Percentiles rank a stretch among this genome's conserved stretches.
phyloP scores from a whole-genome alignment of 2,888 invertebrate species.

The Pandemis cinnamomeana region DNA sequence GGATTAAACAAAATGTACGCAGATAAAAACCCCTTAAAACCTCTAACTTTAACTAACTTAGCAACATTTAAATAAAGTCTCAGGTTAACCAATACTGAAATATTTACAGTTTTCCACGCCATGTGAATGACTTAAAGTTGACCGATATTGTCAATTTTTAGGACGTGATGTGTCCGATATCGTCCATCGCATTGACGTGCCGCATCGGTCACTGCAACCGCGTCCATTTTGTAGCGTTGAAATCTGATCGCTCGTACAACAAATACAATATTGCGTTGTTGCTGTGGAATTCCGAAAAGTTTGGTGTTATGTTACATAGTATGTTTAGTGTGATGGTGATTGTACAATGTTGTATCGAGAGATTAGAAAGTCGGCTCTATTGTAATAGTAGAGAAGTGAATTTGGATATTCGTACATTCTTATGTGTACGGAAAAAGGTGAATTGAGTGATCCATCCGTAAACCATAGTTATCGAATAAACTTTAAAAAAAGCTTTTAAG shows the following conservation, averaged over 20 bases:
- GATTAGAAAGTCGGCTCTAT: background rate
- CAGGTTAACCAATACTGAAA: background rate
- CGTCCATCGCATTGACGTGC: constrained; percentile 37
- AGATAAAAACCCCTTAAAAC: too few relatives aligned
- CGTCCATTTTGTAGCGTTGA: constrained; percentile 9
- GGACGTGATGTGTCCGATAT: constrained; percentile 10
- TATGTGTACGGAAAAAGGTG: background rate
- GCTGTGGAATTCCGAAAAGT: constrained; percentile 26
- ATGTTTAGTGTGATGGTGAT: background rate
- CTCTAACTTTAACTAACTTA: too few relatives aligned
- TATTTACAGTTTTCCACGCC: background rate
- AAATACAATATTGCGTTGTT: constrained; percentile 21
- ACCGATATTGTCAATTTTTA: background rate
- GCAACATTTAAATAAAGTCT: too few relatives aligned
- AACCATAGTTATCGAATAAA: background rate
- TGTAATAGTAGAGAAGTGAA: background rate
- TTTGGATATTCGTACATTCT: background rate
- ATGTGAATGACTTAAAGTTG: background rate
- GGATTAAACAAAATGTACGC: too few relatives aligned
- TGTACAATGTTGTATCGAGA: background rate
- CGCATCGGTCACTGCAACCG: constrained; percentile 46
- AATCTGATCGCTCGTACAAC: constrained; percentile 33
- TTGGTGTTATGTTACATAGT: constrained; percentile 22
- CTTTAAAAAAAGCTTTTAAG: too few relatives aligned
- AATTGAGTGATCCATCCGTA: background rate